Evolutionary conservation across 1,140 invertebrate genomes (phyloP), one percentile per base, ranked within the genome.

Genomic region (Globodera ellingtonae): DNA sequence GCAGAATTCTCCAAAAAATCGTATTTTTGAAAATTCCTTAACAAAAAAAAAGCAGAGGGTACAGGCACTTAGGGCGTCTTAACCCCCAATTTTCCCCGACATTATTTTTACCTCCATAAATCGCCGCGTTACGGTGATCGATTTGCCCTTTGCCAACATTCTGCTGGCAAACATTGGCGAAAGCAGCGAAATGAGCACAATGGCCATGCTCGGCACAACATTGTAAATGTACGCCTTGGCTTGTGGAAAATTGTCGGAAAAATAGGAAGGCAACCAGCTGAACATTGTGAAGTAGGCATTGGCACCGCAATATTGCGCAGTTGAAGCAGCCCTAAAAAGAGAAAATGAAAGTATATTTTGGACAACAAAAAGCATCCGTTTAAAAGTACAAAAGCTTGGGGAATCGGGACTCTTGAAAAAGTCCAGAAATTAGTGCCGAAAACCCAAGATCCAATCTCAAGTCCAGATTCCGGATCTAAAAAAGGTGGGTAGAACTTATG

Each of bases 251-350:
- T 91, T 93, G 86, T 94, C 93, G 87, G 93, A 92, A 85, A 94
- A 94, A 89, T 93, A 94, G 48, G 93, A 93, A 69, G 93, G 93
- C 86, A 94, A 91, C 93, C 93, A 94, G 15, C 93, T 93, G 35
- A 94, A 90, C 78, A 94, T 89, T 76, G 93, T 93, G 86, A 93
- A 93, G 88, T 93, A 94, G 83, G 93, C 93, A 90, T 94, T 94
- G 87, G 93, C 93, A 90, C 93, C 92, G 89, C 93, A 93, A 82
- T 93, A 93, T 89, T 94, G 93, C 72, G 93, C 93, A 83, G 93
- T 90, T 4, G 93, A 91, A 90, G 93, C 84, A 90, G 92, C 90
- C 93, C 93, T 93, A 84, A 87, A 91, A 90, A 83, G 35, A 35
- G 35, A 35, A 35, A 35, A 35, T 35, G 35, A 35, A 35, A 35